Evolutionary conservation across 92 coral and sea anemone genomes (phyloP), one percentile per base, ranked within the genome.

Genomic region (Porites evermanni): DNA sequence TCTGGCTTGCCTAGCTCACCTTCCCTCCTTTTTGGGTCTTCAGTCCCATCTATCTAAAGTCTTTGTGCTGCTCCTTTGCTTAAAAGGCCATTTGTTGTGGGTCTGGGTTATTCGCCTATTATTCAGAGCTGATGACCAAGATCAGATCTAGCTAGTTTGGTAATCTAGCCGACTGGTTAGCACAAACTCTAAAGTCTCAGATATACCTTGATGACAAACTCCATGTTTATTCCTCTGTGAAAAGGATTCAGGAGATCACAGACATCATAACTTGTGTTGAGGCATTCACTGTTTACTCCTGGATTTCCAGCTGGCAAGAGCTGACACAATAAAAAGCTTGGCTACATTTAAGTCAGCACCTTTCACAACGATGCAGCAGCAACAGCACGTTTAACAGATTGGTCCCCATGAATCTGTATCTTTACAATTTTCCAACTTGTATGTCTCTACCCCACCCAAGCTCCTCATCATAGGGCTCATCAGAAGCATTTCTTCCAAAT

Each of bases 381-480:
- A 10, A 8, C 61, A 50, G 29, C 32, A 29, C 32, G 76, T 72
- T 3, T 72, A 16, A 18, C 19, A 8, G 77, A 18, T 2, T 18
- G 77, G 77, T 73, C 58, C 4, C 18, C 17, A 72, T 50, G 88
- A 84, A 75, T 63, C 64, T 64, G 12, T 74, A 84, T 58, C 72
- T 84, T 24, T 84, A 64, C n/a, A 84, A 84, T 52, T 84, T 84
- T 47, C 74, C 32, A 32, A 74, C 79, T n/a, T 29, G 32, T 3
- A 14, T 10, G 26, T 12, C 75, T 29, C 75, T 29, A 19, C 75
- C 47, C 13, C 68, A 70, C 53, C 16, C 53, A 2, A 16, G 13
- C 38, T 64, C 14, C 11, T 19, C 18, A 38, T 38, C 47, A 38
- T 38, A 38, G 47, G 47, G 47, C 47, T 38, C 6, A 6, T 38